These are phyloP conservation scores for Oenanthe oenanthe DNA, from an alignment of 2,113 vertebrate genomes.

Conservation along the genomic window DNA sequence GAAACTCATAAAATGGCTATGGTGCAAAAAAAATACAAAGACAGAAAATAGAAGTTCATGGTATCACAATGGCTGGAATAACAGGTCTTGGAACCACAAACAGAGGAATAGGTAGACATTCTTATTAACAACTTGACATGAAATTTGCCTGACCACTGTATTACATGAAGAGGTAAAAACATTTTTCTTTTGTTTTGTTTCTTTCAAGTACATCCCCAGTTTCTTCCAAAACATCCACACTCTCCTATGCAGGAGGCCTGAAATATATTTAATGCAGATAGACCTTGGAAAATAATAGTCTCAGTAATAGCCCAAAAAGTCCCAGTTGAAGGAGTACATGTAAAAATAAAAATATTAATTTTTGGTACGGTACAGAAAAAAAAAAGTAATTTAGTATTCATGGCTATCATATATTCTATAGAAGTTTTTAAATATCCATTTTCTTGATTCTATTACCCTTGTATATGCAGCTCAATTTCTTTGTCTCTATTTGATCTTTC, in stretches of 20 bases:
- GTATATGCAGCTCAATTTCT: background rate
- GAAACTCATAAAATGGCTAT: background rate
- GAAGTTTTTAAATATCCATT: background rate
- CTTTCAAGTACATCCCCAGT: background rate
- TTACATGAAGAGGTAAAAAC: background rate
- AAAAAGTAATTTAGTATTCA: background rate
- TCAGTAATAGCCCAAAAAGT: background rate
- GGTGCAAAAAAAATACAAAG: background rate
- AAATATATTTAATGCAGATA: background rate
- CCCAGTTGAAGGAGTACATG: fast-evolving
- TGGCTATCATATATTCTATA: background rate
- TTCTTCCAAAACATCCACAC: background rate
- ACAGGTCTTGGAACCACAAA: background rate
- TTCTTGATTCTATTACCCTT: background rate
- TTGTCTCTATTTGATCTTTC: background rate
- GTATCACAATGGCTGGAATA: background rate
- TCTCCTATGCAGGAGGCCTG: background rate
- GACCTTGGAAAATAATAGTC: background rate
- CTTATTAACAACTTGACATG: background rate
- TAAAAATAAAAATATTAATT: background rate
- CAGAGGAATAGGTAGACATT: background rate
- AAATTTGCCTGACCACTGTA: background rate
- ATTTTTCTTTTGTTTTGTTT: background rate
- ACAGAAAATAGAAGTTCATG: background rate
- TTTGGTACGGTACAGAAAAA: background rate